Evolutionary conservation across 2,113 vertebrate species (phyloP).

Genomic region (Leiothrix lutea): DNA sequence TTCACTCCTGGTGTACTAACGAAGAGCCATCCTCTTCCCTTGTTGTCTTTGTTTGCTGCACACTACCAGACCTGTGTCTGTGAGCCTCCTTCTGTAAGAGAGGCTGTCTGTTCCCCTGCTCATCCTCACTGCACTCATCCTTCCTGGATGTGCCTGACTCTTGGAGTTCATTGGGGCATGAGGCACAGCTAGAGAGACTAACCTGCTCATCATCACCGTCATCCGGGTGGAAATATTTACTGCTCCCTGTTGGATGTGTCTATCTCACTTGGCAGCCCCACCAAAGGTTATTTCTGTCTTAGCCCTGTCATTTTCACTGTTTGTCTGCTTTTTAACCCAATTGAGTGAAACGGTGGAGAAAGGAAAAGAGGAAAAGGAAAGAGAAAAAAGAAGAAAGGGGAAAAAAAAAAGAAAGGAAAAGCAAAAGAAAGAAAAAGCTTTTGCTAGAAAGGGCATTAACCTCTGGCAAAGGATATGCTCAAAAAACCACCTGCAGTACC

Average conservation of each 20-base stretch:
- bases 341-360: background rate
- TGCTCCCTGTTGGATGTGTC: background rate
- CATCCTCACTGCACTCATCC: background rate
- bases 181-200: background rate
- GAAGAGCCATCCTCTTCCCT: background rate
- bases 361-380: background rate
- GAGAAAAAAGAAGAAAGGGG: fast-evolving
- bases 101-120: background rate
- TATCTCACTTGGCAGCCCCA: background rate
- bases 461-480: background rate
- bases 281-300: background rate
- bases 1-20: background rate
- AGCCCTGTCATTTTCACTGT: background rate
- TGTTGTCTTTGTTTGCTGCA: background rate
- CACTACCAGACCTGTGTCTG: background rate
- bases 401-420: background rate
- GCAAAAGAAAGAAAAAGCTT: background rate
- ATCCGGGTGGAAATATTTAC: background rate
- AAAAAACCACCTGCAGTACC: background rate
- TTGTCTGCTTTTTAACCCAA: background rate
- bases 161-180: background rate
- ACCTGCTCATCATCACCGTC: background rate
- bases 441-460: background rate
- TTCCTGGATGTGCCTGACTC: background rate
- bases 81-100: background rate